Percentiles rank a stretch among this genome's conserved stretches.
Conservation (phyloP, 64 coral and sea anemone genomes). For the Dendronephthya gigantea region DNA sequence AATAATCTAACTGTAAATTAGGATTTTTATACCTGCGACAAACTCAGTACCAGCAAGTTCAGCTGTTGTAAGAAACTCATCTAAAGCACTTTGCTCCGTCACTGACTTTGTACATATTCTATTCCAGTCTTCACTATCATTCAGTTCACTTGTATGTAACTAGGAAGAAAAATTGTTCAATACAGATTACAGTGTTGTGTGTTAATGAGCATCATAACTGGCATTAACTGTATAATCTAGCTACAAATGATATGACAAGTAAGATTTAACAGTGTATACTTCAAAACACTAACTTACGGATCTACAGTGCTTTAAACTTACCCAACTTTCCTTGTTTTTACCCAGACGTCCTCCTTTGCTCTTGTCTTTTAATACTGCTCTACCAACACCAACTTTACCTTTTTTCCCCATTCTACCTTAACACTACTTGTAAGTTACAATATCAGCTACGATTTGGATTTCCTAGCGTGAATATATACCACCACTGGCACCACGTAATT, state of each 20-base stretch:
- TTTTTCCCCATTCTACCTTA: slow-evolving; percentile 34
- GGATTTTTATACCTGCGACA: slow-evolving; percentile 78
- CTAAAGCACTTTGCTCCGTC: slow-evolving; percentile 82
- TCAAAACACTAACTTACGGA: too few species aligned
- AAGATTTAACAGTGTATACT: too few species aligned
- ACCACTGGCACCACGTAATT: too few species aligned
- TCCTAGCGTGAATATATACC: too few species aligned
- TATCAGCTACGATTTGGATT: too few species aligned
- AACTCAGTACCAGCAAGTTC: slow-evolving; percentile 87
- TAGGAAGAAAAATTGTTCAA: not conserved
- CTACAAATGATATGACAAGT: too few species aligned
- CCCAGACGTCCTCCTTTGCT: not conserved
- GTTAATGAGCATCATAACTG: too few species aligned
- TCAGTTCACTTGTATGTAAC: slow-evolving; percentile 82
- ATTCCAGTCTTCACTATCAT: slow-evolving; percentile 49
- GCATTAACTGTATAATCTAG: too few species aligned
- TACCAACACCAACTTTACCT: slow-evolving; percentile 5
- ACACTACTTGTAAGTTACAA: too few species aligned
- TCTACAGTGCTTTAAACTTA: not conserved
- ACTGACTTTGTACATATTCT: slow-evolving; percentile 57
- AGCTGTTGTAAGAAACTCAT: slow-evolving; percentile 89
- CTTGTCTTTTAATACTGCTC: not conserved
- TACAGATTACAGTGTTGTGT: too few species aligned
- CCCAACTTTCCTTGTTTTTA: slow-evolving; percentile 34
- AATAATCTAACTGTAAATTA: too few species aligned